Base-by-base conservation (phyloP, 2,113 vertebrate genomes). In the Sinocyclocheilus anophthalmus region DNA sequence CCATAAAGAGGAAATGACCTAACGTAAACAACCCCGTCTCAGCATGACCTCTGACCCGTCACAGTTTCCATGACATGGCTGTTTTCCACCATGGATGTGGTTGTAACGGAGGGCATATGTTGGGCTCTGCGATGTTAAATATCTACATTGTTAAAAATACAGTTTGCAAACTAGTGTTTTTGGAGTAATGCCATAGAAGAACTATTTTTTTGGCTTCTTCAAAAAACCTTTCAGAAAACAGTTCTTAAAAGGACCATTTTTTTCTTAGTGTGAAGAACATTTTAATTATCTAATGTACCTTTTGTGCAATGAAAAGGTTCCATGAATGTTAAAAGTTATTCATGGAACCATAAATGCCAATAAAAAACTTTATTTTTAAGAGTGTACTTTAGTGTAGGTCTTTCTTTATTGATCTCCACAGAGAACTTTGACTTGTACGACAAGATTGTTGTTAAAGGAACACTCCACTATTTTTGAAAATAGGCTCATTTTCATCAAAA, bases 1-100 rank as follows among this genome's bases (percentile, higher is more conserved):
- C 48, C 69, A 14, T 39, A 7, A 24, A 30, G 80, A 82, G 63
- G n/a, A 82, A 73, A 86, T 85, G 65, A 42, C 89, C 82, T 86
- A 83, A 82, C 80, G 63, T 79, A 57, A 86, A 73, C 24, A 53
- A 53, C 18, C 76, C 78, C 37, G 84, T 80, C 61, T 87, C 80
- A 79, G 81, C 87, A n/a, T 76, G 85, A 76, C 67, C 79, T 53
- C 45, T 76, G 79, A 86, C n/a, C 70, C 4, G 18, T 59, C 4
- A 75, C 20, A 1, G 13, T 70, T 16, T 83, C 30, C 22, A 73
- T 37, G 14, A 39, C 20, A 18, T 83, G 80, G 61, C 63, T 18
- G 20, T 45, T 45, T 45, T 45, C 45, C 45, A 45, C 45, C 2
- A 45, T 45, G 10, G 45, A 11, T 10, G 45, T 45, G 10, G 45